These are phyloP conservation scores for Acipenser transmontanus DNA, from an alignment of 2,797 vertebrate genomes.

Conservation along the genomic window DNA sequence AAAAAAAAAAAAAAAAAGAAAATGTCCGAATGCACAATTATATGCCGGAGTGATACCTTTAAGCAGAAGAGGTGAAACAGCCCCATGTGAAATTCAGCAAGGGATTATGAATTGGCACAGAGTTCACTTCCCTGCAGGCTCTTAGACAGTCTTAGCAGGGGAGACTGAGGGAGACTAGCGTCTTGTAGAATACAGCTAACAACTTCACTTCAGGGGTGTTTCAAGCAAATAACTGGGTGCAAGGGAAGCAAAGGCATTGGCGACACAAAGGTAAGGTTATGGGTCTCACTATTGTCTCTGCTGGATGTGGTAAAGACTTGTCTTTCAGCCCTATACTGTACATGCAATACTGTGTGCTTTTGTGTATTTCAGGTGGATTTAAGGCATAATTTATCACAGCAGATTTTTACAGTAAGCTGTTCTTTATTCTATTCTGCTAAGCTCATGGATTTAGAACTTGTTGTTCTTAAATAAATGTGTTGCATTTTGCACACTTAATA, in stretches of 20 bases:
- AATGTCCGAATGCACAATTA: constrained; percentile 13
- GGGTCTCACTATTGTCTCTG: neutral
- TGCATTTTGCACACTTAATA: too few species aligned
- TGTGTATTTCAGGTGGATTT: too few species aligned
- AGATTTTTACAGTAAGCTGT: neutral
- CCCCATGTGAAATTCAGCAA: constrained; percentile 75
- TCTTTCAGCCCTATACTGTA: neutral
- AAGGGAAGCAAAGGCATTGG: neutral
- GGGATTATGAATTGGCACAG: constrained; percentile 68
- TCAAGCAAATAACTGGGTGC: neutral
- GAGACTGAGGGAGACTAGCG: constrained; percentile 32
- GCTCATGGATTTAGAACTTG: constrained; percentile 7
- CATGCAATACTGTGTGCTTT: too few species aligned
- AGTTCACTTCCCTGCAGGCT: constrained; percentile 47
- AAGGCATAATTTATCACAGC: too few species aligned
- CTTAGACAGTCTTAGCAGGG: constrained; percentile 47
- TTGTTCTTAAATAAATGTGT: neutral
- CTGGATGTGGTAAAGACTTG: neutral
- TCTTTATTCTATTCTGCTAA: neutral
- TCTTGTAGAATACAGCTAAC: neutral
- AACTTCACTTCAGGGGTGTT: constrained; percentile 2
- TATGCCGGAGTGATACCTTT: constrained; percentile 42
- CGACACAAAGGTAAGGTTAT: constrained; percentile 3
- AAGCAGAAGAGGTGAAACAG: constrained; percentile 59
- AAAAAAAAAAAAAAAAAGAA: too few species aligned